Evolutionary conservation across 2,797 vertebrate species (phyloP), one percentile per base, ranked within the genome.

Genomic region (Lepilemur septentrionalis): DNA sequence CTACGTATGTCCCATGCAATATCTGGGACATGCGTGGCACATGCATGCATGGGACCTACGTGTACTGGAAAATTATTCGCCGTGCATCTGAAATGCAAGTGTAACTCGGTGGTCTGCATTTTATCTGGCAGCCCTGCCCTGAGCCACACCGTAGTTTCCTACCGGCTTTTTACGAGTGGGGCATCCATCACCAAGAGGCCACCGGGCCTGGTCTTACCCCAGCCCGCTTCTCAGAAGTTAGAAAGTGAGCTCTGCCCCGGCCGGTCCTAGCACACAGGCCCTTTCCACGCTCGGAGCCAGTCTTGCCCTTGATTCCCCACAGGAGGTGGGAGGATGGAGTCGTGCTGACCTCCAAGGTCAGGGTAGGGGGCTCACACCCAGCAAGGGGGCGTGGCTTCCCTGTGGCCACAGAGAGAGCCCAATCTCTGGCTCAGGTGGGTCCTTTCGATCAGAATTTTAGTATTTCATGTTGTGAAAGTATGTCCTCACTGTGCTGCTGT

Each of bases 211-310:
- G 43, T 2, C 70, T 63, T 12, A 4, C 15, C 55, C 17, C 25
- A 20, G 12, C 11, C 11, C 28, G 6, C 32, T 52, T 65, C 73
- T 63, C 89, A 13, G 52, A 72, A 57, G 23, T 22, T 3, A 57
- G 38, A 48, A 22, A 48, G 38, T 2, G 0, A 14, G 1, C 13
- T 22, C 38, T 20, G 7, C 7, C 69, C 35, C 2, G 1, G 20
- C 28, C 18, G 30, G 50, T 14, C 11, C n/a, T 18, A 43, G 52
- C 23, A 50, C 0, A 0, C 57, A 41, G 8, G 22, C 55, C 12
- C 48, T 1, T 0, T n/a, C 52, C 7, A 32, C 0, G 3, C 22
- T 20, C 0, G 1, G 23, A 0, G 10, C 14, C 63, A 6, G 12
- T 3, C 28, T n/a, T 35, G 65, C 38, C 65, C 17, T 35, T 15